These are phyloP conservation scores for Drosophila pachea DNA, from an alignment of 1,140 invertebrate genomes.

Conservation along the genomic window DNA sequence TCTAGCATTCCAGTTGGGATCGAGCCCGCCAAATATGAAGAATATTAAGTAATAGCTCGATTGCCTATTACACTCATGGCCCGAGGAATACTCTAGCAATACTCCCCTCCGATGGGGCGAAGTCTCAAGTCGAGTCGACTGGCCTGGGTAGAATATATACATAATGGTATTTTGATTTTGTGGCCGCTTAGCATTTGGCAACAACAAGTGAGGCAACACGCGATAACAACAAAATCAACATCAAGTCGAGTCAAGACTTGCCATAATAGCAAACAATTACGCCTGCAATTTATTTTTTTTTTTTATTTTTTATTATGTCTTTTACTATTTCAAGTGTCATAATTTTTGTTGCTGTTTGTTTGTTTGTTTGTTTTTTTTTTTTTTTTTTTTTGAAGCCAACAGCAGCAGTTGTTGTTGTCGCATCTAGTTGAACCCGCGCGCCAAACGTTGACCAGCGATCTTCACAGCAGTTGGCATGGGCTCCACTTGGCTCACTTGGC, in stretches of 20 bases:
- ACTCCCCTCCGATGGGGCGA: too few relatives aligned
- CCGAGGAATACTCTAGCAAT: too few relatives aligned
- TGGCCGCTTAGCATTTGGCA: conserved; percentile 69
- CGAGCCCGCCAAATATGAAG: too few relatives aligned
- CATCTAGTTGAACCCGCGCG: conserved; percentile 36
- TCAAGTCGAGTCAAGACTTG: conserved; percentile 16
- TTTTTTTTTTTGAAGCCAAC: background rate
- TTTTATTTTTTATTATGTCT: background rate
- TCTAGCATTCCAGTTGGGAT: too few relatives aligned
- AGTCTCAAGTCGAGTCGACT: too few relatives aligned
- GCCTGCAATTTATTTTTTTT: conserved; percentile 25
- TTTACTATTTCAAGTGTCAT: conserved; percentile 6
- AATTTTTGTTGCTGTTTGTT: background rate
- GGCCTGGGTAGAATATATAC: too few relatives aligned
- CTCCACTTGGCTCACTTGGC: background rate
- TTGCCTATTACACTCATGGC: too few relatives aligned
- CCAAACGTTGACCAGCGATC: conserved; percentile 20
- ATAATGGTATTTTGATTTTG: conserved; percentile 25
- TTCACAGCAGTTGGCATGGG: conserved; percentile 36
- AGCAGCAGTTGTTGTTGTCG: conserved; percentile 20
- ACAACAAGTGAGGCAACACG: conserved; percentile 41
- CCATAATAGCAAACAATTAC: conserved; percentile 77
- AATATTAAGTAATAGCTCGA: too few relatives aligned
- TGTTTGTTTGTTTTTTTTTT: background rate
- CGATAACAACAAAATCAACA: conserved; percentile 38